phyloP scores from a whole-genome alignment of 2,797 vertebrate genomes.

The Petrocephalus schoutedeni region DNA sequence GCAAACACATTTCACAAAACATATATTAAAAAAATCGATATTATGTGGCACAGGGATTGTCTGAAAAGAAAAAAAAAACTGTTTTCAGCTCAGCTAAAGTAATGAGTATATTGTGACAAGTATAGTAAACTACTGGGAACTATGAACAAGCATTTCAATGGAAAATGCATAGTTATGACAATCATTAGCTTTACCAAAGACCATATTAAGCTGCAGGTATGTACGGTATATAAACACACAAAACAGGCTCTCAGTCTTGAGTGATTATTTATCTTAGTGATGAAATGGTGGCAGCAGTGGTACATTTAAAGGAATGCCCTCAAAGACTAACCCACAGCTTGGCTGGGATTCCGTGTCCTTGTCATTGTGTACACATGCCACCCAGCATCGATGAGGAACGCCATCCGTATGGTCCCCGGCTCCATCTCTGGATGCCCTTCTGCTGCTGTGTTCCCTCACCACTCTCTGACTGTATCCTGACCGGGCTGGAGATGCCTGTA shows the following conservation, averaged over 20 bases:
- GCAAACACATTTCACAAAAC: not conserved
- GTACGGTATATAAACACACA: not conserved
- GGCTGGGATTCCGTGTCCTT: not conserved
- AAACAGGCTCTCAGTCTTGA: not conserved
- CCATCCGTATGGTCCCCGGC: not conserved
- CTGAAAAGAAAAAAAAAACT: not conserved
- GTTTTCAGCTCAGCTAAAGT: not conserved
- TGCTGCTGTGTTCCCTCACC: not conserved
- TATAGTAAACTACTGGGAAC: not conserved
- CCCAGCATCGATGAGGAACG: not conserved
- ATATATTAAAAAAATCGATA: not conserved
- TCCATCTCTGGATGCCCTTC: not conserved
- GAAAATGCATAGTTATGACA: not conserved
- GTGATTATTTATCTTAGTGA: not conserved
- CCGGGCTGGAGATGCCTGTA: not conserved
- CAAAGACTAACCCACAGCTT: not conserved
- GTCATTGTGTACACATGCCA: not conserved
- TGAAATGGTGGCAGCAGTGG: not conserved
- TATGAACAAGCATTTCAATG: not conserved
- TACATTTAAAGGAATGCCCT: not conserved
- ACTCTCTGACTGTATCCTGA: not conserved
- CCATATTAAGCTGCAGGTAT: not conserved
- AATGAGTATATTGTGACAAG: not conserved
- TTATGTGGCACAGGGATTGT: not conserved
- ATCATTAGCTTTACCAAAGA: not conserved